phyloP scores from a whole-genome alignment of 2,113 vertebrate genomes.

The Corynorhinus townsendii region DNA sequence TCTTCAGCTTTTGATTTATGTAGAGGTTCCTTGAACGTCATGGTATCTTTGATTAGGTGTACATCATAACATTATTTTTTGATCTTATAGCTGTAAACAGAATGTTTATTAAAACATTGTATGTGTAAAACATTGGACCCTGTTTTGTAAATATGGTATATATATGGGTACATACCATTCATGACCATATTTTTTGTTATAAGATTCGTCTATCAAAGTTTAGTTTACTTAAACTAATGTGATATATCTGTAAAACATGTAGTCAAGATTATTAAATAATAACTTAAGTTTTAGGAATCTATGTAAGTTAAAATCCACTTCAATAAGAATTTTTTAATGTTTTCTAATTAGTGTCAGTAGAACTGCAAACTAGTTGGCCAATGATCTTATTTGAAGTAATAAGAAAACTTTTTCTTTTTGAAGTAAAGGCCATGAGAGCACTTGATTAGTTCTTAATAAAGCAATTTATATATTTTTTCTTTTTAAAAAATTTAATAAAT shows the following conservation, averaged over 20 bases:
- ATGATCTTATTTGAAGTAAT: background rate
- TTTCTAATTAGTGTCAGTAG: background rate
- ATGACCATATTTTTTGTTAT: background rate
- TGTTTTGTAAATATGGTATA: background rate
- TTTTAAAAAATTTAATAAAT: background rate
- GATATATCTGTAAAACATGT: conserved; percentile 40
- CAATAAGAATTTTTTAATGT: background rate
- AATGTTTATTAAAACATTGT: background rate
- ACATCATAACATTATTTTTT: conserved; percentile 37
- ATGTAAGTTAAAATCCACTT: background rate
- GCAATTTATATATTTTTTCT: background rate
- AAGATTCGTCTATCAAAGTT: background rate
- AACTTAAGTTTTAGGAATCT: conserved; percentile 50
- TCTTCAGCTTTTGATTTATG: conserved; percentile 69
- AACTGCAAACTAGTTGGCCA: background rate
- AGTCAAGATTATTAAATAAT: conserved; percentile 5
- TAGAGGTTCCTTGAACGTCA: conserved; percentile 56
- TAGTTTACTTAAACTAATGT: conserved; percentile 19
- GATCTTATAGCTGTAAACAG: conserved; percentile 13
- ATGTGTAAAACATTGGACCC: background rate
- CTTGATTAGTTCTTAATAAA: conserved; percentile 9
- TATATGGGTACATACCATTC: background rate
- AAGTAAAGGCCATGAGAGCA: background rate
- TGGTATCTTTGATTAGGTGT: conserved; percentile 68
- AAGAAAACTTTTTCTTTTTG: conserved; percentile 1